Conservation (phyloP, 1,140 invertebrate species). For the Drosophila dunni region DNA sequence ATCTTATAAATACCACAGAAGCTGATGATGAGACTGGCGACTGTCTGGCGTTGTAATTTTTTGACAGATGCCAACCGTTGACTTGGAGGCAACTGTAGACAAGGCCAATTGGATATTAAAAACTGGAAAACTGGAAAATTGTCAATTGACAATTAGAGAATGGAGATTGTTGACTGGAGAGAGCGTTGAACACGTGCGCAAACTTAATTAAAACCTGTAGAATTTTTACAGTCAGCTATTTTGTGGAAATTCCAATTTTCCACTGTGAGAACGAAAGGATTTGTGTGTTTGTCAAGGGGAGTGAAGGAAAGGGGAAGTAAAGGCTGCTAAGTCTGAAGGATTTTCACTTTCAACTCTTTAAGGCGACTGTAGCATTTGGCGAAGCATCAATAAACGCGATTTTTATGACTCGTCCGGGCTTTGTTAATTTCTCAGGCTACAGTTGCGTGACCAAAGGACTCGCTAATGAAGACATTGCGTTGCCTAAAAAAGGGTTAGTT, state of each 20-base stretch:
- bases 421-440: slow-evolving; percentile 70
- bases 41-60: slow-evolving; percentile 39
- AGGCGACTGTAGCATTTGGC: slow-evolving; percentile 58
- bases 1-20: background rate
- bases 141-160: slow-evolving; percentile 24
- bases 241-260: slow-evolving; percentile 8
- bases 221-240: slow-evolving; percentile 43
- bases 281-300: background rate
- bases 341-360: slow-evolving; percentile 47
- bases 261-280: background rate
- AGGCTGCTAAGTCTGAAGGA: slow-evolving; percentile 55
- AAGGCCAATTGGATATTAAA: slow-evolving; percentile 5
- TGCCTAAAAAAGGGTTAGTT: slow-evolving; percentile 49
- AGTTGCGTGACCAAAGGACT: slow-evolving; percentile 79
- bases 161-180: slow-evolving; percentile 5
- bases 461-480: slow-evolving; percentile 75
- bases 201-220: slow-evolving; percentile 67
- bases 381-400: slow-evolving; percentile 78
- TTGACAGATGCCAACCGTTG: slow-evolving; percentile 54
- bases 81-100: background rate
- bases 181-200: slow-evolving; percentile 66
- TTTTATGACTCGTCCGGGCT: slow-evolving; percentile 64
- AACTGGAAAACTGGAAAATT: slow-evolving; percentile 41
- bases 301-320: background rate
- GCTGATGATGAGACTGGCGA: slow-evolving; percentile 28